Evolutionary conservation across 1,140 invertebrate genomes (phyloP).

Genomic region (Orchestia grillus): DNA sequence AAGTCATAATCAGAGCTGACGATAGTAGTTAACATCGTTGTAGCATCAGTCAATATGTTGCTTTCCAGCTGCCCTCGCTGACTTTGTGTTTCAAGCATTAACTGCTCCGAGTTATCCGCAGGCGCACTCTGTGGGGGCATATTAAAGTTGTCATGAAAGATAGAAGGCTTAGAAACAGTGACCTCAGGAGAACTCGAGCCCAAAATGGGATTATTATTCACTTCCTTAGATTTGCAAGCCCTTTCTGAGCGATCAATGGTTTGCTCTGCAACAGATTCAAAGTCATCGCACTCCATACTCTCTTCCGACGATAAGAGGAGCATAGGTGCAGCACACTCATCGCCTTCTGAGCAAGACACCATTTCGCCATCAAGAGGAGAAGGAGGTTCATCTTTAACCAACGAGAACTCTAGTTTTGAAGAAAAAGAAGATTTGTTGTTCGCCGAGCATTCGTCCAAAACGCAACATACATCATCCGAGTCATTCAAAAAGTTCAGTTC

Average conservation of each 20-base stretch:
- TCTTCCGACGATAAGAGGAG: not conserved
- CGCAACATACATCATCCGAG: not conserved
- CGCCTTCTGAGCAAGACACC: not conserved
- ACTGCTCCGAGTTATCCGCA: not conserved
- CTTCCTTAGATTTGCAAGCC: not conserved
- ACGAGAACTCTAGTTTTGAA: not conserved
- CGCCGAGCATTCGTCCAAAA: not conserved
- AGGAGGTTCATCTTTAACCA: not conserved
- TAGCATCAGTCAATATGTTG: not conserved
- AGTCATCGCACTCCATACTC: not conserved
- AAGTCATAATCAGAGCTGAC: not conserved
- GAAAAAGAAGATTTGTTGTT: not conserved
- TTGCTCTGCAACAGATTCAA: not conserved
- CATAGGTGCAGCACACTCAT: not conserved
- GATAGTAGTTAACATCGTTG: not conserved
- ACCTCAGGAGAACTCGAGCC: not conserved
- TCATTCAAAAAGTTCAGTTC: not conserved
- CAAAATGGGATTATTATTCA: not conserved
- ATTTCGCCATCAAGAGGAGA: not conserved
- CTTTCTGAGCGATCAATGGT: not conserved
- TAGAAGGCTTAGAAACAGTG: not conserved
- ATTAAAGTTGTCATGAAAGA: not conserved
- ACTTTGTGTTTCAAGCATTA: not conserved
- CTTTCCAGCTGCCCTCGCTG: not conserved
- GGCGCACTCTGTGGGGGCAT: not conserved